Evolutionary conservation across 2,797 vertebrate species (phyloP).

Genomic region (Sebastes steindachneri): DNA sequence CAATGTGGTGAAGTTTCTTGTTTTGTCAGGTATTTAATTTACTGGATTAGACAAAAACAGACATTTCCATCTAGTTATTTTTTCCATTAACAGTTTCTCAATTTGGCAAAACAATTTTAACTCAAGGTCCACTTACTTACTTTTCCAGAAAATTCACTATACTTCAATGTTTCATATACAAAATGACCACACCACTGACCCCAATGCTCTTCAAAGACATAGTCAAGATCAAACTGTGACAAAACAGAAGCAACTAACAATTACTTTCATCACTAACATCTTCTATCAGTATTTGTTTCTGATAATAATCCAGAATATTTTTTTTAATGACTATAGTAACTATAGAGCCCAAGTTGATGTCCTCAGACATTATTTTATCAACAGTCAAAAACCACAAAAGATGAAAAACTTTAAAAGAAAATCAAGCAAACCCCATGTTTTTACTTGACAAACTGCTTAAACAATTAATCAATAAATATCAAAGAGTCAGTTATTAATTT

Average conservation of each 20-base stretch:
- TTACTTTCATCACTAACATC: neutral
- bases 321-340: too few species aligned
- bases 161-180: neutral
- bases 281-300: neutral
- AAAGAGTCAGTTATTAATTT: slow-evolving; percentile 4
- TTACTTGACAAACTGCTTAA: neutral
- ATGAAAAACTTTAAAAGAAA: neutral
- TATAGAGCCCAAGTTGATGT: too few species aligned
- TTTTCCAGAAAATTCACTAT: neutral
- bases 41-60: neutral
- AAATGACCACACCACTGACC: neutral
- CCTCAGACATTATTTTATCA: too few species aligned
- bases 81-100: neutral
- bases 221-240: neutral
- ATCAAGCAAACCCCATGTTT: neutral
- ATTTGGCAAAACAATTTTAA: neutral
- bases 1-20: neutral
- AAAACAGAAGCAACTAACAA: neutral
- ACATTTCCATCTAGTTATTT: neutral
- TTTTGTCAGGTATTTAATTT: neutral
- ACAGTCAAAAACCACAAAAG: neutral
- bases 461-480: neutral
- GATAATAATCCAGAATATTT: neutral
- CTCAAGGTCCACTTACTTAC: neutral
- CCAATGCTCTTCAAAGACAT: neutral